Conservation (phyloP, 2,113 vertebrate genomes). For the Hemiprocne comata region DNA sequence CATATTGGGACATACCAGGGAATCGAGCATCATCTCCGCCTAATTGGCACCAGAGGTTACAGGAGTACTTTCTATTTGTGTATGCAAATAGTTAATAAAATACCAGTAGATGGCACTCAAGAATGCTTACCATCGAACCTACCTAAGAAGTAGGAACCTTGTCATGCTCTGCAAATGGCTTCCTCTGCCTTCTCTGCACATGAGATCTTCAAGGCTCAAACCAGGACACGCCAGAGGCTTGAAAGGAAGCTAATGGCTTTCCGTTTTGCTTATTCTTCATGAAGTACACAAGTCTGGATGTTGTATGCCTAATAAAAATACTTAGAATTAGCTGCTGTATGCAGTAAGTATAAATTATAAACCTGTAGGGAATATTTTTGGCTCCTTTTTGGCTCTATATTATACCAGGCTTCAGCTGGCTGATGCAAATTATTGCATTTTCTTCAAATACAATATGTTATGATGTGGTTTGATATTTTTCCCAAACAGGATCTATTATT, state of each 20-base stretch:
- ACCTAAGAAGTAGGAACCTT: neutral
- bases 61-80: neutral
- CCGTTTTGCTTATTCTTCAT: neutral
- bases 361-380: neutral
- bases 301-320: neutral
- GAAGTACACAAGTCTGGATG: neutral
- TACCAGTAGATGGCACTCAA: slow-evolving; percentile 54
- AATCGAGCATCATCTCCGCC: no score
- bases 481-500: neutral
- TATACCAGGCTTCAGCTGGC: neutral
- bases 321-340: neutral
- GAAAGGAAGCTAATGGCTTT: neutral
- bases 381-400: neutral
- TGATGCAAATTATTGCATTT: neutral
- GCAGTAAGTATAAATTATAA: neutral
- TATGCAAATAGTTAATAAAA: slow-evolving; percentile 15
- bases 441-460: neutral
- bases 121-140: neutral
- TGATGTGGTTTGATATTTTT: neutral
- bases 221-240: neutral
- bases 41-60: neutral
- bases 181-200: neutral
- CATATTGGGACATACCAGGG: neutral
- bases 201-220: neutral
- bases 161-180: slow-evolving; percentile 21